phyloP scores from a whole-genome alignment of 2,113 vertebrate genomes.

The Apteryx owenii region DNA sequence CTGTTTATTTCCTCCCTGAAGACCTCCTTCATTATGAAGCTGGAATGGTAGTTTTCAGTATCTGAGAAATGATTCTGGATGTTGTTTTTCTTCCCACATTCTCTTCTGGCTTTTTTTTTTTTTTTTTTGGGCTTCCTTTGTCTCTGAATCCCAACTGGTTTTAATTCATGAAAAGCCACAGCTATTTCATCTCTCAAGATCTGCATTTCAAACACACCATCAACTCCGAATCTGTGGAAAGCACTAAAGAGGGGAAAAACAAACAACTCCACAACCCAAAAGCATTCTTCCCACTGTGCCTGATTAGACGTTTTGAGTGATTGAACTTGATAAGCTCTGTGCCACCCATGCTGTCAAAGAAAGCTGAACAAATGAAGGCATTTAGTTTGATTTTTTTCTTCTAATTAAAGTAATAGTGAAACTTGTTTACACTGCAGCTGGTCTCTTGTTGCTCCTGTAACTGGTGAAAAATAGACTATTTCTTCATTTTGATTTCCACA shows the following conservation, averaged over 20 bases:
- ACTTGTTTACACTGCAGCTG: neutral
- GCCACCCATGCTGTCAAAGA: neutral
- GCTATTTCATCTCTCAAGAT: neutral
- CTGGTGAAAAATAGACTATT: neutral
- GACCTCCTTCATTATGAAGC: neutral
- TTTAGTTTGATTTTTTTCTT: slow-evolving; percentile 14
- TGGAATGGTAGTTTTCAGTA: neutral
- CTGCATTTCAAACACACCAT: neutral
- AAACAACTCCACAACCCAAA: neutral
- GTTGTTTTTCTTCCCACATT: neutral
- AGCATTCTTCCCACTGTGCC: neutral
- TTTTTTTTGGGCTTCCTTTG: neutral
- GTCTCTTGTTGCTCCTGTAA: slow-evolving; percentile 5
- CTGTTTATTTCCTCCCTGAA: neutral
- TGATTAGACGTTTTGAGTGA: neutral
- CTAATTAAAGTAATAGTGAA: neutral
- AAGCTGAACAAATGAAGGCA: neutral
- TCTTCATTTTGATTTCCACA: neutral
- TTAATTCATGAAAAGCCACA: neutral
- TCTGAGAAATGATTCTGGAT: neutral
- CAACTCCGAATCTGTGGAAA: neutral
- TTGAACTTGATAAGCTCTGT: neutral
- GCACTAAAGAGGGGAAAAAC: neutral
- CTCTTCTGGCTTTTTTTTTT: neutral
- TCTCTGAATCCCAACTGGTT: neutral